These are phyloP conservation scores for Catocala sponsa DNA, from an alignment of 2,888 invertebrate genomes.

Conservation along the genomic window DNA sequence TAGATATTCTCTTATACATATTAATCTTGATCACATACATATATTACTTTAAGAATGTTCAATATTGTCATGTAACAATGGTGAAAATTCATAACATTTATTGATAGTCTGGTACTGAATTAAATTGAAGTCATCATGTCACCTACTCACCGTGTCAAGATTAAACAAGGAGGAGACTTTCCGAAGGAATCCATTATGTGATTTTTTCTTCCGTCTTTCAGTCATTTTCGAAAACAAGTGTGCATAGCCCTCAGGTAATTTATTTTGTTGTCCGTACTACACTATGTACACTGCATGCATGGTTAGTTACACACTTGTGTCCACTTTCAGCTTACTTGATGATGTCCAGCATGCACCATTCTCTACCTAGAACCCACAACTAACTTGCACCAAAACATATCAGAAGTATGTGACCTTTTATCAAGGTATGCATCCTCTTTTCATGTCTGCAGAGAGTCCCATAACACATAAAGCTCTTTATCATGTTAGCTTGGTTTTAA, in stretches of 20 bases:
- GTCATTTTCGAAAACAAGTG: constrained; percentile 84
- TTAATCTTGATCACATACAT: not conserved
- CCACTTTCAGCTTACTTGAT: constrained; percentile 81
- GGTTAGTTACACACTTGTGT: constrained; percentile 87
- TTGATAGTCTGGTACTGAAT: constrained; percentile 27
- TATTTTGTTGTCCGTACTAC: constrained; percentile 76
- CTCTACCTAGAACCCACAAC: constrained; percentile 86
- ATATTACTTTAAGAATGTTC: not conserved
- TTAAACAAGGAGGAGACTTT: constrained; percentile 96
- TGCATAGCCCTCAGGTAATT: constrained; percentile 79
- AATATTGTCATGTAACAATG: constrained; percentile 37
- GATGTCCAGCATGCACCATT: constrained; percentile 85
- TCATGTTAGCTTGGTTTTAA: constrained; percentile 79
- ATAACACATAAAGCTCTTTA: constrained; percentile 74
- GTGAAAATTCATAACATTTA: constrained; percentile 49
- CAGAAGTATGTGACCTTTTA: constrained; percentile 69
- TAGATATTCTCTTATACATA: not conserved
- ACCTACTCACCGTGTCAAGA: constrained; percentile 93
- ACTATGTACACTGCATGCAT: constrained; percentile 88
- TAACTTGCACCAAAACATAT: constrained; percentile 85
- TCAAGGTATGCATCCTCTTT: constrained; percentile 67
- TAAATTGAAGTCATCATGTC: constrained; percentile 51
- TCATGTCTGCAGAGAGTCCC: constrained; percentile 67
- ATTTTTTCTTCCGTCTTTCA: constrained; percentile 88
- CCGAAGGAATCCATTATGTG: constrained; percentile 93